These are phyloP conservation scores for Antrozous pallidus DNA, from an alignment of 2,797 vertebrate species.

Conservation along the genomic window DNA sequence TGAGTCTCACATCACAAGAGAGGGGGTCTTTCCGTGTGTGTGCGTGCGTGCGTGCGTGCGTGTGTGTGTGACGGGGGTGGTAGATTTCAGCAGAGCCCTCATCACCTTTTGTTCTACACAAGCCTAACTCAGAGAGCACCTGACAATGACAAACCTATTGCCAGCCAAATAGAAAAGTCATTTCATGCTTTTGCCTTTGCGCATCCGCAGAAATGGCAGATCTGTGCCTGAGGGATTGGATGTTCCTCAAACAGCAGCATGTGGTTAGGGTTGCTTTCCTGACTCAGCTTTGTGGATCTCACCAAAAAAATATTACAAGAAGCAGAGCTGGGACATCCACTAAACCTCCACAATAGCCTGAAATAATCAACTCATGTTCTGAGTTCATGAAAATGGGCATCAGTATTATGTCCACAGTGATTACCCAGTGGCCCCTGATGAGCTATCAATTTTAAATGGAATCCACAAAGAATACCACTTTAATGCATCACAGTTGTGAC, in stretches of 20 bases:
- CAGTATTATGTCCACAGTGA: neutral
- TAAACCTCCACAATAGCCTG: neutral
- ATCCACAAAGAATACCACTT: neutral
- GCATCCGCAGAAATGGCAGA: neutral
- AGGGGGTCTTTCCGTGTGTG: neutral
- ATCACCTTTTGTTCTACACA: neutral
- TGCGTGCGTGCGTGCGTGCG: accelerated
- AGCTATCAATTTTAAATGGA: neutral
- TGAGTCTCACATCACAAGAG: neutral
- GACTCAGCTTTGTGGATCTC: neutral
- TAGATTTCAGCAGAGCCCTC: neutral
- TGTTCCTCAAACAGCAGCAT: neutral
- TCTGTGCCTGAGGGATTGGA: neutral
- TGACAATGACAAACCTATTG: neutral
- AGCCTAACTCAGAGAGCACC: neutral
- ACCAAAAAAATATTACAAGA: neutral
- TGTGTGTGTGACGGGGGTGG: accelerated
- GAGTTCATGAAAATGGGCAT: neutral
- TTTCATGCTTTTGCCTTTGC: accelerated
- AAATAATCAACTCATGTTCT: neutral
- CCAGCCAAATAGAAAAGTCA: neutral
- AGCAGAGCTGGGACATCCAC: neutral
- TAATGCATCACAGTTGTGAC: neutral
- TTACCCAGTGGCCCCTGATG: neutral
- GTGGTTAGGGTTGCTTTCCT: neutral